Evolutionary conservation across 2,888 invertebrate species (phyloP), one percentile per base, ranked within the genome.

Genomic region (Dynastes hyllus): DNA sequence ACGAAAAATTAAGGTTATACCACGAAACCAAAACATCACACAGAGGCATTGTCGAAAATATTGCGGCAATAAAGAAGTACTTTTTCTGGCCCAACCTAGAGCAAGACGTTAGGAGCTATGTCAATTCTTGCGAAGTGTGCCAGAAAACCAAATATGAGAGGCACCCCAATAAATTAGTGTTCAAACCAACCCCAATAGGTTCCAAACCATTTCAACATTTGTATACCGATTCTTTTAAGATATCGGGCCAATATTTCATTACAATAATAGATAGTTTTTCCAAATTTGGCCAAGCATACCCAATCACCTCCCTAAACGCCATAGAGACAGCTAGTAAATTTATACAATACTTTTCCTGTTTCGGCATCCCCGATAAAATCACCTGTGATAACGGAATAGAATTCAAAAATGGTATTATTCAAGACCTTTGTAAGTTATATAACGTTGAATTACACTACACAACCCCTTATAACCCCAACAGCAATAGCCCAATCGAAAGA

Each of bases 211-310:
- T 79, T 37, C 67, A 79, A 32, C 45, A 76, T 22, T 8, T 79
- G 4, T 69, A 79, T 40, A 16, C 55, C 8, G 79, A 79, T 45
- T 53, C 70, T 9, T 79, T 76, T 27, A 45, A 76, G 11, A 66
- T 79, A 29, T 51, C 67, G 2, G 79, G 71, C 3, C 50, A 67
- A 65, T 76, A 79, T 8, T 82, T 82, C 65, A 58, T 82, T 29
- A 83, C 81, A 5, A 81, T 83, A 4, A 76, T 81, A 53, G 83
- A 84, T 58, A 70, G 79, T 53, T 82, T 82, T 58, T 82, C 83
- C 11, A 83, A 82, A 81, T 80, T 81, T 58, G 79, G 78, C n/a
- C 78, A 81, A 76, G 81, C 82, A 8, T 81, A 81, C 22, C 45
- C 75, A n/a, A 65, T 82, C 29, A 69, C 27, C 40, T 71, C 53